Evolutionary conservation across 2,113 vertebrate species (phyloP), one percentile per base, ranked within the genome.

Genomic region (Nicator chloris): DNA sequence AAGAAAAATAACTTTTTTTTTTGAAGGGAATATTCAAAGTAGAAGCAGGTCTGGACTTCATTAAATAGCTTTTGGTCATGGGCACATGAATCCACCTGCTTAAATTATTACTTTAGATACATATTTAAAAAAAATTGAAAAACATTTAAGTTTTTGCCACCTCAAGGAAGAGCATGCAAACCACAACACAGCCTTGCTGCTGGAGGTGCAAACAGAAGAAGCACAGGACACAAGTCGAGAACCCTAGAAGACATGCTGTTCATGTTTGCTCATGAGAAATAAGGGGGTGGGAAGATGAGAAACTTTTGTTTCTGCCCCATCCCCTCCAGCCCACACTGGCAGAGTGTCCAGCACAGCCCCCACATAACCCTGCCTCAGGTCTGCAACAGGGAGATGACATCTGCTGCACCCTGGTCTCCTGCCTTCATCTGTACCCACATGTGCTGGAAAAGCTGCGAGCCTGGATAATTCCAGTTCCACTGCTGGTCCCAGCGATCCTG

Each of bases 381-480:
- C 2, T 0, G 26, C 37, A 66, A 23, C 0, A 9, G 7, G 15
- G 13, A 83, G 0, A 0, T 7, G 26, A 54, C 24, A 42, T 77
- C 5, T 26, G 17, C 45, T 37, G 21, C 51, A 57, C 31, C 7
- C 82, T 66, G 26, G 20, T 78, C 39, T 75, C 66, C 26, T 50
- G 45, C 45, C 39, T 83, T 86, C 35, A 15, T 31, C 47, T 33
- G 10, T 6, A 10, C 4, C 14, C 27, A 68, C 1, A 3, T 3
- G 30, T 0, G 2, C 33, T 1, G 2, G 39, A 70, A 15, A 66
- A 66, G 4, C 7, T 6, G 3, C 0, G 0, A 90, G 35, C 51
- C 45, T 30, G 20, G n/a, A 3, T n/a, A 86, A 81, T 13, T 53
- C 11, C 59, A 65, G 45, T 80, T 59, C 24, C n/a, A 37, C 37